phyloP scores from a whole-genome alignment of 2,888 invertebrate genomes.

The Mythimna loreyi region DNA sequence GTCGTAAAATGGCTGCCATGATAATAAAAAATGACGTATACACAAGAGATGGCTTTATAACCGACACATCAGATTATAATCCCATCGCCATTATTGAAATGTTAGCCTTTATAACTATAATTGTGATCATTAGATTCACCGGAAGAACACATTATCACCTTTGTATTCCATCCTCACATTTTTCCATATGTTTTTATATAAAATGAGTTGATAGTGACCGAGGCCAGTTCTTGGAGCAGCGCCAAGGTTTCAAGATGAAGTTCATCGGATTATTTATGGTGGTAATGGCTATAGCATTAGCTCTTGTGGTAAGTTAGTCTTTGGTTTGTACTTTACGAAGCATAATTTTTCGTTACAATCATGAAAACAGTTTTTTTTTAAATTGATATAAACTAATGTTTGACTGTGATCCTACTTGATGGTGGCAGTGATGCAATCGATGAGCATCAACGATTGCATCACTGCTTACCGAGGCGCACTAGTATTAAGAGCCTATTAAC shows the following conservation, averaged over 20 bases:
- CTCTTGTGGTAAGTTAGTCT: constrained; percentile 35
- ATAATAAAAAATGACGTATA: background rate
- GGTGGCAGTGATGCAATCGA: too few relatives aligned
- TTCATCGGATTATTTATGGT: constrained; percentile 33
- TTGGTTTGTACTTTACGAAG: background rate
- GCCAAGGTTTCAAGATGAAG: constrained; percentile 41
- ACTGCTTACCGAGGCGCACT: too few relatives aligned
- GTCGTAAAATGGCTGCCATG: constrained; percentile 7
- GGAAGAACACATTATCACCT: constrained; percentile 41
- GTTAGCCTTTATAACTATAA: background rate
- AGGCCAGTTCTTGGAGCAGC: constrained; percentile 10
- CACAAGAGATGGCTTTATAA: too few relatives aligned
- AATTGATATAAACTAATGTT: too few relatives aligned
- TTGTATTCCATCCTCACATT: background rate
- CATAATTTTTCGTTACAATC: background rate
- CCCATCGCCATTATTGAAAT: constrained; percentile 26
- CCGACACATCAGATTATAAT: background rate
- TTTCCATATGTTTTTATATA: constrained; percentile 27
- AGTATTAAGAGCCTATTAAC: too few relatives aligned
- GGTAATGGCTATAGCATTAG: constrained; percentile 28
- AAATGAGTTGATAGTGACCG: background rate
- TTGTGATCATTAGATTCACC: constrained; percentile 25
- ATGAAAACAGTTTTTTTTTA: too few relatives aligned
- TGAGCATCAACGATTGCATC: too few relatives aligned
- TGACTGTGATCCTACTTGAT: too few relatives aligned